Percentiles rank a stretch among this genome's conserved stretches.
phyloP scores from a whole-genome alignment of 1,140 invertebrate species.

The Cylas formicarius region DNA sequence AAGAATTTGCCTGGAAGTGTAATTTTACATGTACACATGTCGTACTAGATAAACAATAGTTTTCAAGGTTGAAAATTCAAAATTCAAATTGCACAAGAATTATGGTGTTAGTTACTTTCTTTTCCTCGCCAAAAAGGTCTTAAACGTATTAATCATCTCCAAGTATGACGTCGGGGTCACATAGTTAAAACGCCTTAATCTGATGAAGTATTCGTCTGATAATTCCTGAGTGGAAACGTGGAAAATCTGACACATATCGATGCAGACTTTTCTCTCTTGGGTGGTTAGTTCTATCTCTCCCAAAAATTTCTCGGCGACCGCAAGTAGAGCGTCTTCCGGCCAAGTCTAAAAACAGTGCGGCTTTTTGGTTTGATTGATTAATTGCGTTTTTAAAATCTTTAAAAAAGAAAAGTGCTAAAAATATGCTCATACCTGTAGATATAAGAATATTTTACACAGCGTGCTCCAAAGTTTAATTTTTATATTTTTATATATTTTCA shows the following conservation, averaged over 20 bases:
- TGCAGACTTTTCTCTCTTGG: conserved; percentile 60
- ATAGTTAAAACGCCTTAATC: conserved; percentile 74
- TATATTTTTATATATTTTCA: too few species aligned
- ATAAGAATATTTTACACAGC: too few species aligned
- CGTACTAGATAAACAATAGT: conserved; percentile 1
- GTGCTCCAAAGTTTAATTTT: too few species aligned
- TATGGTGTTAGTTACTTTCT: conserved; percentile 50
- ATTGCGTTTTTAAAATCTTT: too few species aligned
- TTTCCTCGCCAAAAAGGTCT: conserved; percentile 70
- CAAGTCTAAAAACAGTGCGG: conserved; percentile 73
- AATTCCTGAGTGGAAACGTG: conserved; percentile 77
- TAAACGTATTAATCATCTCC: conserved; percentile 87
- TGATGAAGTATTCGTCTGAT: conserved; percentile 63
- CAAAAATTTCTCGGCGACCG: conserved; percentile 83
- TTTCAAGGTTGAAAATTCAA: background rate
- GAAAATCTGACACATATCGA: conserved; percentile 86
- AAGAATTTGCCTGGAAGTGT: conserved; percentile 51
- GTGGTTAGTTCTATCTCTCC: conserved; percentile 76
- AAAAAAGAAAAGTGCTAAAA: too few species aligned
- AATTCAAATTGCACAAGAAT: background rate
- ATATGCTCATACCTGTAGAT: too few species aligned
- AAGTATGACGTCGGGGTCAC: conserved; percentile 93
- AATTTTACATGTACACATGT: conserved; percentile 5
- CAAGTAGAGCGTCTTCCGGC: conserved; percentile 87
- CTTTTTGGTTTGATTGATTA: too few species aligned